phyloP scores from a whole-genome alignment of 2,888 invertebrate species.

The Trichopoda pennipes region DNA sequence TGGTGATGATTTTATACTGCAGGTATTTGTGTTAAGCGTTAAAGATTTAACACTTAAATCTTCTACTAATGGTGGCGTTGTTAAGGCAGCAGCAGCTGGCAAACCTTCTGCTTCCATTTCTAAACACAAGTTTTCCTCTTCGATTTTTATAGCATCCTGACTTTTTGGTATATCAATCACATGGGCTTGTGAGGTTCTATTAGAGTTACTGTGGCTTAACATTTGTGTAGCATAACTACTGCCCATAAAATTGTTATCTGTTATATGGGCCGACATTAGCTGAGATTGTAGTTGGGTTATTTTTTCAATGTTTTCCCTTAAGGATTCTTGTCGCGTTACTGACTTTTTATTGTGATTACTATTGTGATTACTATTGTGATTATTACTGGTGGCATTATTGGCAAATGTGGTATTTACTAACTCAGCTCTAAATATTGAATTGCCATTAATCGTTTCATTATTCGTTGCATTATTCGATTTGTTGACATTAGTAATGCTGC shows the following conservation, averaged over 20 bases:
- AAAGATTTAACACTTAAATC: constrained; percentile 1
- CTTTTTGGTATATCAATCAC: constrained; percentile 68
- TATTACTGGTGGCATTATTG: constrained; percentile 50
- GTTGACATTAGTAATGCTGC: constrained; percentile 34
- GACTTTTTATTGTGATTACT: constrained; percentile 69
- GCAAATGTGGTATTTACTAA: constrained; percentile 78
- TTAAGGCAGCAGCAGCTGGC: constrained; percentile 17
- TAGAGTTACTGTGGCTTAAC: constrained; percentile 42
- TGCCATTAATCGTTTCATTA: constrained; percentile 23
- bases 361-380: constrained; percentile 51
- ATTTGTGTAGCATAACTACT: constrained; percentile 64
- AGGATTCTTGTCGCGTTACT: constrained; percentile 78
- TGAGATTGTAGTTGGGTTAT: constrained; percentile 80
- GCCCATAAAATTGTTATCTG: constrained; percentile 73
- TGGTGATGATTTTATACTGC: constrained; percentile 52
- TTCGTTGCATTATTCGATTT: constrained; percentile 40
- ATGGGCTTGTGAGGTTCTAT: constrained; percentile 55
- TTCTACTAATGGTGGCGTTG: constrained; percentile 35
- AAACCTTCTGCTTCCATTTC: background rate
- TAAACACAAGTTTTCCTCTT: constrained; percentile 30
- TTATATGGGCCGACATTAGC: constrained; percentile 80
- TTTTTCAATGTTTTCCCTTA: constrained; percentile 80
- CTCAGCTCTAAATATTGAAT: constrained; percentile 78
- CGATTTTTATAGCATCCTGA: constrained; percentile 40
- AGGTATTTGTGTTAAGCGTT: constrained; percentile 14